These are phyloP conservation scores for Aplocera efformata DNA, from an alignment of 2,888 invertebrate species.

Conservation along the genomic window DNA sequence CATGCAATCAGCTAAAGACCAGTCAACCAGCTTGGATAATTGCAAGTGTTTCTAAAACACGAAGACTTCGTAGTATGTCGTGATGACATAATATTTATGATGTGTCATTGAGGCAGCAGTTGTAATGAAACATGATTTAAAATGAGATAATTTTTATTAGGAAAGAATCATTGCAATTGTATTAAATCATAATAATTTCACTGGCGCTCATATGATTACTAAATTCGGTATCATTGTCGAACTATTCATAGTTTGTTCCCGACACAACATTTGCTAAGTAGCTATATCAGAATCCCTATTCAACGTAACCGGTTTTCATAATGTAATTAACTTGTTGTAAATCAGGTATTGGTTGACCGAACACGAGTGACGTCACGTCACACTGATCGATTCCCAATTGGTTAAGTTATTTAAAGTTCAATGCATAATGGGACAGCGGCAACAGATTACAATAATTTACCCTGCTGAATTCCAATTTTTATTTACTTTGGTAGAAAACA, in stretches of 20 bases:
- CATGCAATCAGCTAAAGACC: slow-evolving; percentile 44
- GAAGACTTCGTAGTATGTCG: too few species aligned
- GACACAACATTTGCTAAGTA: too few species aligned
- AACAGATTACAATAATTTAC: slow-evolving; percentile 36
- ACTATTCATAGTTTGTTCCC: too few species aligned
- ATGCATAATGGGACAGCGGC: slow-evolving; percentile 33
- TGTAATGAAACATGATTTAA: too few species aligned
- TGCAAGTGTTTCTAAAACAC: slow-evolving; percentile 18
- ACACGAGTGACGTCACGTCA: slow-evolving; percentile 39
- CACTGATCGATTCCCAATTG: slow-evolving; percentile 34
- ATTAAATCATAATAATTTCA: too few species aligned
- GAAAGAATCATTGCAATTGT: too few species aligned
- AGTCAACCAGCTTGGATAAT: slow-evolving; percentile 34
- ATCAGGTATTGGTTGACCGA: slow-evolving; percentile 39
- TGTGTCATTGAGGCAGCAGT: too few species aligned
- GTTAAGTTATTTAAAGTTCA: slow-evolving; percentile 36
- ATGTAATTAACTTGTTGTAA: slow-evolving; percentile 40
- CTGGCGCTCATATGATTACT: too few species aligned
- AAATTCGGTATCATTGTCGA: too few species aligned
- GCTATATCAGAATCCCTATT: slow-evolving; percentile 5
- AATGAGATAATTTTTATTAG: too few species aligned
- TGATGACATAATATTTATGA: too few species aligned
- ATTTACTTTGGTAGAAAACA: too few species aligned
- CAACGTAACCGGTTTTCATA: slow-evolving; percentile 14
- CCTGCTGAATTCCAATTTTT: slow-evolving; percentile 30